Percentiles rank a stretch among this genome's conserved stretches.
Evolutionary conservation across 2,113 vertebrate genomes (phyloP).

Genomic region (Tapirus terrestris): DNA sequence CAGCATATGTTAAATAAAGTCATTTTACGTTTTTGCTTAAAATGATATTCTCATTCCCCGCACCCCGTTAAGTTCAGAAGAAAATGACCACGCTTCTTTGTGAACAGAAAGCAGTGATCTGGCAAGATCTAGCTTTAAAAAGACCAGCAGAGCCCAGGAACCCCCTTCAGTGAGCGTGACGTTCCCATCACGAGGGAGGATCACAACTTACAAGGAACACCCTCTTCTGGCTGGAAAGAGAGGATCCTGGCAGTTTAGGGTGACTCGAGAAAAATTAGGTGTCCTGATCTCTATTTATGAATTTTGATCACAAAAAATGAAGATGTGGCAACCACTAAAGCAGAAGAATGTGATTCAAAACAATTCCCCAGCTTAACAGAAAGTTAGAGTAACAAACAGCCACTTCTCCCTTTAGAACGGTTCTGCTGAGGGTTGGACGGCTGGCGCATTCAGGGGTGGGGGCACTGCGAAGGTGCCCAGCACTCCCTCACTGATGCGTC

Average conservation of each 20-base stretch:
- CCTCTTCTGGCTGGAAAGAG: background rate
- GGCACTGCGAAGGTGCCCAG: background rate
- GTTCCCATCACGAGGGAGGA: background rate
- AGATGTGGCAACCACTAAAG: background rate
- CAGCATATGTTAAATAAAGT: background rate
- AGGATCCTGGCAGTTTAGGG: background rate
- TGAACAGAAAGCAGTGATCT: background rate
- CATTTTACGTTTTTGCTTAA: background rate
- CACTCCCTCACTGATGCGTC: background rate
- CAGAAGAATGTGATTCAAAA: background rate
- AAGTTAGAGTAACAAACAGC: background rate
- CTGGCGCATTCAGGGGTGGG: background rate
- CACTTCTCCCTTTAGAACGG: background rate
- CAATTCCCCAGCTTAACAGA: background rate
- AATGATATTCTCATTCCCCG: background rate
- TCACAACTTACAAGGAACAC: background rate
- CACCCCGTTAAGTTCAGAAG: background rate
- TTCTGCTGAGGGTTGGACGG: background rate
- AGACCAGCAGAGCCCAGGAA: background rate
- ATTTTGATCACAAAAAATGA: background rate
- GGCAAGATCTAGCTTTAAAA: background rate
- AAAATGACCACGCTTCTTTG: background rate
- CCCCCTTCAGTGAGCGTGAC: background rate
- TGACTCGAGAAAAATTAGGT: background rate
- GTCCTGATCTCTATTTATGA: background rate